Conservation (phyloP, 2,888 invertebrate species). For the Melieria picta region DNA sequence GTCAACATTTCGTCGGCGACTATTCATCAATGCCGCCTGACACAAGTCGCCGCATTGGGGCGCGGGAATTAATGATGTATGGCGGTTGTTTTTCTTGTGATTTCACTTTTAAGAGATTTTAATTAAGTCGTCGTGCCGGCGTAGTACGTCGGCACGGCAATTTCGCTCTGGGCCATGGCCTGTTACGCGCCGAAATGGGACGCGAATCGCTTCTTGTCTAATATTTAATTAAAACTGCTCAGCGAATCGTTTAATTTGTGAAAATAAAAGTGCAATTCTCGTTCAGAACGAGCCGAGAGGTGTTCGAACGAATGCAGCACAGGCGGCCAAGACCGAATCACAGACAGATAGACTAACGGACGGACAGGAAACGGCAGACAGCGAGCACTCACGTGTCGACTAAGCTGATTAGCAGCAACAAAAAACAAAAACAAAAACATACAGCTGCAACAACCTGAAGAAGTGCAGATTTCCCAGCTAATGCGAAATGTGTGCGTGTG, state of each 20-base stretch:
- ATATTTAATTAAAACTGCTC: too few species aligned
- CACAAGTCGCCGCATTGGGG: too few species aligned
- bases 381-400: background rate
- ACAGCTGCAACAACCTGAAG: background rate
- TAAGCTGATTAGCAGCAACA: background rate
- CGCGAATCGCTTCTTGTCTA: background rate
- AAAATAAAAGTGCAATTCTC: too few species aligned
- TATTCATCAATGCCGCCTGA: background rate
- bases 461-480: background rate
- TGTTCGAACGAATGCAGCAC: too few species aligned
- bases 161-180: background rate
- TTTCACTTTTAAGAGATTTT: too few species aligned
- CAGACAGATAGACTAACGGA: too few species aligned
- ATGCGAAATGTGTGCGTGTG: background rate
- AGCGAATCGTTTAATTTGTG: too few species aligned
- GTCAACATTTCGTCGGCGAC: conserved; percentile 2
- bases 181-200: conserved; percentile 4
- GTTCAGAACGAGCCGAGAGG: too few species aligned
- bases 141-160: background rate
- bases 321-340: too few species aligned
- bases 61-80: too few species aligned
- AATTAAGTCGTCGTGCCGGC: background rate
- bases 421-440: background rate
- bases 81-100: too few species aligned
- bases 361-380: too few species aligned